These are phyloP conservation scores for Drosophila lutescens DNA, from an alignment of 2,888 invertebrate genomes.

Conservation along the genomic window DNA sequence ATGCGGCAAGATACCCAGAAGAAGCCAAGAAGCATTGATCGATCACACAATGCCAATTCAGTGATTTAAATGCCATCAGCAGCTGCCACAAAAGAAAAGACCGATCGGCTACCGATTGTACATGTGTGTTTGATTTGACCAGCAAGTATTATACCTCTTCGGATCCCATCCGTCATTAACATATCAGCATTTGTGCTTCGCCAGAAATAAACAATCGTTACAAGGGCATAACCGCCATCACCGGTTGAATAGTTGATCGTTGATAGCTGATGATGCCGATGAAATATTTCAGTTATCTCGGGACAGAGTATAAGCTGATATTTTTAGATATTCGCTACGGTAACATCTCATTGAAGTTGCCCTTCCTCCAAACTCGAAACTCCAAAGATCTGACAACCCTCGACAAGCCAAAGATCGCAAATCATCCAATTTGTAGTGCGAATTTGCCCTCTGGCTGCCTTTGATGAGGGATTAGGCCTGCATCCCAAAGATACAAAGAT, in stretches of 20 bases:
- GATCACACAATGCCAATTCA: slow-evolving; percentile 44
- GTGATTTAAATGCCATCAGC: slow-evolving; percentile 73
- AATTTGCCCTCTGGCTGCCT: slow-evolving; percentile 47
- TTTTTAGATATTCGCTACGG: slow-evolving; percentile 69
- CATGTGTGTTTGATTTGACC: background rate
- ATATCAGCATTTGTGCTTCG: slow-evolving; percentile 57
- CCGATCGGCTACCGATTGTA: slow-evolving; percentile 63
- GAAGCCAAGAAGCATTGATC: slow-evolving; percentile 38
- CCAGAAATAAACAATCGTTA: slow-evolving; percentile 63
- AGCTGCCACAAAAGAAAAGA: slow-evolving; percentile 43
- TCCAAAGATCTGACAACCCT: slow-evolving; percentile 48
- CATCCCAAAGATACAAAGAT: slow-evolving; percentile 24
- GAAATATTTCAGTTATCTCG: slow-evolving; percentile 41
- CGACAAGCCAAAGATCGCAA: slow-evolving; percentile 17
- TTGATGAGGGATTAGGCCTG: slow-evolving; percentile 52
- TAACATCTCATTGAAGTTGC: slow-evolving; percentile 60
- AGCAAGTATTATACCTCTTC: background rate
- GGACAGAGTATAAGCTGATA: slow-evolving; percentile 24
- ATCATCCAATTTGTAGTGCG: slow-evolving; percentile 50
- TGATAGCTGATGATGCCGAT: slow-evolving; percentile 12
- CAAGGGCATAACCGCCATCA: slow-evolving; percentile 64
- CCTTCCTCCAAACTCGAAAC: slow-evolving; percentile 7
- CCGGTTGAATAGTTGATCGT: background rate
- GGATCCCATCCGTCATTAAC: slow-evolving; percentile 65
- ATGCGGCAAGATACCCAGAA: slow-evolving; percentile 17